Percentiles rank a stretch among this genome's conserved stretches.
Evolutionary conservation across 2,797 vertebrate genomes (phyloP).

Genomic region (Centroberyx gerrardi): DNA sequence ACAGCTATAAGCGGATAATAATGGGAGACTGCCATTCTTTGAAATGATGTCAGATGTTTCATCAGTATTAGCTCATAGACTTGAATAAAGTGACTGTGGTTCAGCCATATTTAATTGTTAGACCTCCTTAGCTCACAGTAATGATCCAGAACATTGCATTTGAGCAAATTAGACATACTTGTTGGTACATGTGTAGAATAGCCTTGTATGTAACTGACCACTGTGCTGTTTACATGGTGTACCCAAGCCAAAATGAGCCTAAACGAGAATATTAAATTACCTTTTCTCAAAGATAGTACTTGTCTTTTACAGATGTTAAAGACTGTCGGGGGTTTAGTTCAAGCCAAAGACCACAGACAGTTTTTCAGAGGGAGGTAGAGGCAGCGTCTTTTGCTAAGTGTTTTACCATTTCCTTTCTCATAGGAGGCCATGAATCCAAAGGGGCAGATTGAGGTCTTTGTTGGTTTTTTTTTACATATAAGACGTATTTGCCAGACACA

Average conservation of each 20-base stretch:
- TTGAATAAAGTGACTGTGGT: neutral
- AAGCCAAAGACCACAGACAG: conserved; percentile 68
- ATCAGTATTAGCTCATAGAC: neutral
- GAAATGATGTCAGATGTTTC: neutral
- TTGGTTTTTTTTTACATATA: neutral
- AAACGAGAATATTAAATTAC: neutral
- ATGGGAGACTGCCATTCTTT: neutral
- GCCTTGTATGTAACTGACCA: neutral
- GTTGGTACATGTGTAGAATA: neutral
- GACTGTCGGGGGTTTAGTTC: conserved; percentile 48
- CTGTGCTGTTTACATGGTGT: neutral
- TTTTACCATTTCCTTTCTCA: conserved; percentile 3
- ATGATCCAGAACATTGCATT: neutral
- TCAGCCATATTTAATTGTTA: neutral
- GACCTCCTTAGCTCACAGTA: no score
- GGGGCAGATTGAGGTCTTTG: no score
- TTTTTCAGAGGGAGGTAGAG: conserved; percentile 20
- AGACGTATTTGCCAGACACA: neutral
- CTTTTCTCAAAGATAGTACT: conserved; percentile 41
- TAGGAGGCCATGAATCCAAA: neutral
- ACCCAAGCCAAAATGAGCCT: conserved; percentile 4
- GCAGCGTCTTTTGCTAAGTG: neutral
- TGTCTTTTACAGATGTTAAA: conserved; percentile 17
- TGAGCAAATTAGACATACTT: neutral
- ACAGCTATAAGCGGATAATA: neutral